A percentile compares a stretch with the other conserved stretches of the same genome.
Evolutionary conservation across 2,797 vertebrate species (phyloP).

Genomic region (Cryptoprocta ferox): DNA sequence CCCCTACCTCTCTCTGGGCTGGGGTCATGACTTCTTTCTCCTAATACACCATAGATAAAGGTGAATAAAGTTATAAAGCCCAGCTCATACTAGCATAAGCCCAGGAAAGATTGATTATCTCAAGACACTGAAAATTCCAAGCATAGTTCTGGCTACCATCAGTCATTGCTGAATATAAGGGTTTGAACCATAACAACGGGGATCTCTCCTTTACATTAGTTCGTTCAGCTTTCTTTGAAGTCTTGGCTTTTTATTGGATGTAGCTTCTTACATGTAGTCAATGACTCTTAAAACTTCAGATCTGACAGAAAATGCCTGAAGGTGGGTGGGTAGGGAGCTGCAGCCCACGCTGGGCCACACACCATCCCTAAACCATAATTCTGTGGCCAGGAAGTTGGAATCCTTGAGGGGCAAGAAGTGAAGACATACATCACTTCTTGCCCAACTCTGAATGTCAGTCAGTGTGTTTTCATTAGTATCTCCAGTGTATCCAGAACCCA

Average conservation of each 20-base stretch:
- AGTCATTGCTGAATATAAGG: neutral
- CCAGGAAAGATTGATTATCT: neutral
- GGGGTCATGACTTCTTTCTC: neutral
- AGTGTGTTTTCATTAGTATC: neutral
- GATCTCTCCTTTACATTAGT: neutral
- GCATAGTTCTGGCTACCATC: accelerated
- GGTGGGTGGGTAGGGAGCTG: neutral
- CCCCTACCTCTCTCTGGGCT: neutral
- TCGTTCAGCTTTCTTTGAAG: neutral
- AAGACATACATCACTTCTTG: neutral
- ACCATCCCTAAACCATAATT: neutral
- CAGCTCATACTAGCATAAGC: neutral
- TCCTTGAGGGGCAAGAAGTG: neutral
- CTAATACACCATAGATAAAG: neutral
- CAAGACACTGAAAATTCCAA: neutral
- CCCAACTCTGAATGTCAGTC: neutral
- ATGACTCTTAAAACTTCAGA: neutral
- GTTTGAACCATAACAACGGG: neutral
- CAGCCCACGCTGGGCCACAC: neutral
- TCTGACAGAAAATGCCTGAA: neutral
- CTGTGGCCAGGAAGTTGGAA: neutral
- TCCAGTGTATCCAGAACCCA: neutral
- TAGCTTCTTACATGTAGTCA: neutral
- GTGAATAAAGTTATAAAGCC: neutral
- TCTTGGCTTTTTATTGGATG: neutral